Evolutionary conservation across 2,888 invertebrate genomes (phyloP).

Genomic region (Chrysotoxum bicinctum): DNA sequence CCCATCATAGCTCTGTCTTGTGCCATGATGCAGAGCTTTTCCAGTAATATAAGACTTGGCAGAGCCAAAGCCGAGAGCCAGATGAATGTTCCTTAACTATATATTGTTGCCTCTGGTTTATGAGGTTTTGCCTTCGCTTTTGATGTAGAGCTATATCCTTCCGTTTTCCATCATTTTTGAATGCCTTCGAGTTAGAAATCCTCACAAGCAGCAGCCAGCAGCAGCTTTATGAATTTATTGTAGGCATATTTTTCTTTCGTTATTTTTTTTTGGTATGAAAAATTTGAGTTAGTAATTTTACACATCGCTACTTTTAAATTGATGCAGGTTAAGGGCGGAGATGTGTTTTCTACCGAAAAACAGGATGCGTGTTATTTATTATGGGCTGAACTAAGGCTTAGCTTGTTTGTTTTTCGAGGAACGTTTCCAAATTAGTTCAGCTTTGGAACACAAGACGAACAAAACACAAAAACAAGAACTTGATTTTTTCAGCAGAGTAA

Average conservation of each 20-base stretch:
- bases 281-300: slow-evolving; percentile 64
- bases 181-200: slow-evolving; percentile 40
- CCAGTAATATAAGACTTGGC: not conserved
- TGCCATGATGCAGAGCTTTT: not conserved
- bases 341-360: slow-evolving; percentile 33
- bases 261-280: slow-evolving; percentile 18
- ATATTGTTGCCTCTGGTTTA: slow-evolving; percentile 66
- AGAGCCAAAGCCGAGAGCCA: slow-evolving; percentile 22
- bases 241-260: slow-evolving; percentile 29
- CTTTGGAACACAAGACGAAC: not conserved
- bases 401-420: not conserved
- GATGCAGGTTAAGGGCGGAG: slow-evolving; percentile 30
- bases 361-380: slow-evolving; percentile 28
- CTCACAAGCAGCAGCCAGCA: slow-evolving; percentile 32
- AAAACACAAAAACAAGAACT: not conserved
- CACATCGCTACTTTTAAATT: slow-evolving; percentile 67
- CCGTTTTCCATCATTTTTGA: slow-evolving; percentile 49
- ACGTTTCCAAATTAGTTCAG: slow-evolving; percentile 20
- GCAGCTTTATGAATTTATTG: slow-evolving; percentile 63
- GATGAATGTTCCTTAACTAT: slow-evolving; percentile 54
- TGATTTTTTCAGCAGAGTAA: not conserved
- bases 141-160: slow-evolving; percentile 22
- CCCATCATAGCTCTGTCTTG: slow-evolving; percentile 50
- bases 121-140: slow-evolving; percentile 32
- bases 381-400: slow-evolving; percentile 13